Base-by-base conservation (phyloP, 2,113 vertebrate genomes). In the Planiliza haematocheilus region DNA sequence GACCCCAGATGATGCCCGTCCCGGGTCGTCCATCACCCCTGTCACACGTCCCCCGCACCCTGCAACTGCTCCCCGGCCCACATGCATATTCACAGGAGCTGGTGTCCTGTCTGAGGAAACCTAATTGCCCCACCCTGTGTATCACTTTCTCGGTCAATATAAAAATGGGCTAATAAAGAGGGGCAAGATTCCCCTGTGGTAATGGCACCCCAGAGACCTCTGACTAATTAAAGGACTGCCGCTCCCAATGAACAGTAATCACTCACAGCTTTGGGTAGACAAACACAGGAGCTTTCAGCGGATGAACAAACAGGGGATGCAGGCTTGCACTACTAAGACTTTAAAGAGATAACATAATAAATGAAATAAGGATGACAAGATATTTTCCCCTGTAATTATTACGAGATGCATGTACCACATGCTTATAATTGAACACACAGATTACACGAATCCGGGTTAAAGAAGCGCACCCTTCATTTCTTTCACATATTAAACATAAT, bases 101-200 rank as follows among this genome's bases (percentile, higher is more conserved):
- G 80, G 74, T 92, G 85, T 86, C 86, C 85, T 79, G 82, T 85
- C 85, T 86, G 89, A 86, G 85, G 73, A 85, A 84, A 82, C 76
- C 68, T 80, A 87, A 86, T 85, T 71, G 64, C 76, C 88, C 81
- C 78, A 58, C 62, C 74, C 78, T 3, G 52, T 77, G 84, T 86
- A 78, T 83, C 75, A 77, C 73, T 89, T 79, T 57, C 72, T 60
- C 36, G 64, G 84, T 89, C 86, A 85, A 90, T 91, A 93, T 93
- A 91, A 90, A 93, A 94, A 94, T 92, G 78, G 87, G 83, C 84
- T 94, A 95, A 94, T 94, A 94, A 93, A 94, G 91, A 94, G 91
- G 86, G 90, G 83, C 84, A 82, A 91, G 89, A 94, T 91, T 90
- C 87, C 90, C 89, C 76, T 38, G 1, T 80, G 82, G 86, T 94